These are phyloP conservation scores for Dipodomys merriami DNA, from an alignment of 2,113 vertebrate genomes.

Conservation along the genomic window DNA sequence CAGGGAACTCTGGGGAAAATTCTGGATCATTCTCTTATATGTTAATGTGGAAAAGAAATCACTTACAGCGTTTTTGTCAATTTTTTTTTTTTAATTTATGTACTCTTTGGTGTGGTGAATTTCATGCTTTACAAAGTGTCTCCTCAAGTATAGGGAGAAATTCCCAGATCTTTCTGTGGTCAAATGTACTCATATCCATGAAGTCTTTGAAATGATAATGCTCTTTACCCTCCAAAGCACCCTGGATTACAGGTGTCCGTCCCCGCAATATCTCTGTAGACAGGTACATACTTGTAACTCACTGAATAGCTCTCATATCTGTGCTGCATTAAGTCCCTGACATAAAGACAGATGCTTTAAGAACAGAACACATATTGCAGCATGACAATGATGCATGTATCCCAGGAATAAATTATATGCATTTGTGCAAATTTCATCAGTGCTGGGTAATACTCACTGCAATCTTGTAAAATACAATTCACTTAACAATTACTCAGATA, in stretches of 20 bases:
- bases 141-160: conserved; percentile 1
- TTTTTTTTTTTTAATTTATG: no score
- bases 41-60: neutral
- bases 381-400: neutral
- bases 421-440: neutral
- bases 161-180: neutral
- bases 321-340: neutral
- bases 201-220: conserved; percentile 3
- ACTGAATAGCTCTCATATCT: neutral
- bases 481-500: neutral
- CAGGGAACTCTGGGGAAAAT: neutral
- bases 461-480: conserved; percentile 26
- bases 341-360: conserved; percentile 1
- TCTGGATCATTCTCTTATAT: neutral
- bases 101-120: neutral
- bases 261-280: neutral
- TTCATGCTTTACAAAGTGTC: neutral
- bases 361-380: conserved; percentile 39
- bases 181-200: neutral
- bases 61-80: neutral
- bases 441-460: neutral
- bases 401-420: neutral
- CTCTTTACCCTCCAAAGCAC: neutral
- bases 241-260: neutral
- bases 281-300: neutral